Evolutionary conservation across 2,797 vertebrate species (phyloP).

Genomic region (Lepus townsendii): DNA sequence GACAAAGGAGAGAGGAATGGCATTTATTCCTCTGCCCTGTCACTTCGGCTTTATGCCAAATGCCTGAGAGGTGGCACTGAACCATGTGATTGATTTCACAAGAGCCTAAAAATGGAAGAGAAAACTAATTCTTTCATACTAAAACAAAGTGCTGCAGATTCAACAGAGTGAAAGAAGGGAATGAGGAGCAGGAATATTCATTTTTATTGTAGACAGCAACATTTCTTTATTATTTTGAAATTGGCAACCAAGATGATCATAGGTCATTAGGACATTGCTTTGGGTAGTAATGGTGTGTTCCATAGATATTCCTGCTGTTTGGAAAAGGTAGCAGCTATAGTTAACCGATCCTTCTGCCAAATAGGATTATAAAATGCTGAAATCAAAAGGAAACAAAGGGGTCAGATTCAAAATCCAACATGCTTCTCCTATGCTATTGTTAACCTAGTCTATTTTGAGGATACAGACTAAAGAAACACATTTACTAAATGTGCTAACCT

Average conservation of each 20-base stretch:
- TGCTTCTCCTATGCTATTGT: background rate
- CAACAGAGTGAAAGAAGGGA: background rate
- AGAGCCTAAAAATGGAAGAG: slow-evolving; percentile 71
- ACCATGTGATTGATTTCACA: slow-evolving; percentile 77
- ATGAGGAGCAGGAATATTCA: background rate
- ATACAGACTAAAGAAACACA: slow-evolving; percentile 18
- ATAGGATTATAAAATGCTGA: background rate
- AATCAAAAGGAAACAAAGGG: background rate
- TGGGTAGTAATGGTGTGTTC: background rate
- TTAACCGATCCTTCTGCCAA: background rate
- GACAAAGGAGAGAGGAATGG: slow-evolving; percentile 72
- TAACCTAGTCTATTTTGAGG: background rate
- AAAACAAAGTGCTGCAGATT: background rate
- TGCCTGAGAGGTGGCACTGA: slow-evolving; percentile 72
- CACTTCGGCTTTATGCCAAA: slow-evolving; percentile 85
- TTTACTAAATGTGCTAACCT: background rate
- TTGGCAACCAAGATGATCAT: background rate
- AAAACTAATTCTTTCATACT: slow-evolving; percentile 68
- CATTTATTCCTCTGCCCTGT: slow-evolving; percentile 86
- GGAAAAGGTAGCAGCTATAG: background rate
- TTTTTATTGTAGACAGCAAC: background rate
- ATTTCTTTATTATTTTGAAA: background rate
- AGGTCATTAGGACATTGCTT: background rate
- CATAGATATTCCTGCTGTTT: background rate
- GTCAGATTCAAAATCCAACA: background rate